These are phyloP conservation scores for Vipera ursinii DNA, from an alignment of 2,797 vertebrate genomes.

Conservation along the genomic window DNA sequence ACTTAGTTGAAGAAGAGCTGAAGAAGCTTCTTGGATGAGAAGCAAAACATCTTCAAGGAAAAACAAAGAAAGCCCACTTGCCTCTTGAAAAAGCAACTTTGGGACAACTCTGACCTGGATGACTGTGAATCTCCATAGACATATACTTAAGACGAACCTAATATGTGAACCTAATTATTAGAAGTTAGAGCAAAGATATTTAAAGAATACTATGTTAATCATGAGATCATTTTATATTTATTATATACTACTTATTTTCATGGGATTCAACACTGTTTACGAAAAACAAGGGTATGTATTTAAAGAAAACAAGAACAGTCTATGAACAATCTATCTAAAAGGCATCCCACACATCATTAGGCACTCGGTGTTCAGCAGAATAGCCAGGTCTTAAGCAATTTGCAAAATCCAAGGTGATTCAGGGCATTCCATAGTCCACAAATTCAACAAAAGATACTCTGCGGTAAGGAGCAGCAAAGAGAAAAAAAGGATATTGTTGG, in stretches of 20 bases:
- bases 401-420: background rate
- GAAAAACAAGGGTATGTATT: background rate
- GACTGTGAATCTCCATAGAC: background rate
- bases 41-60: background rate
- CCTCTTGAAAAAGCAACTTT: background rate
- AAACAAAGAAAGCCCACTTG: background rate
- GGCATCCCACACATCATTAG: background rate
- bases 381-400: background rate
- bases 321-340: background rate
- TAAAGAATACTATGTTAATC: background rate
- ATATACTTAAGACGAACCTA: background rate
- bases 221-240: background rate
- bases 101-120: background rate
- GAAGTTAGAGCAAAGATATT: background rate
- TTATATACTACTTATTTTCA: background rate
- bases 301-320: background rate
- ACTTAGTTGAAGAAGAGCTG: too few species aligned
- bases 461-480: background rate
- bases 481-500: background rate
- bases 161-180: background rate
- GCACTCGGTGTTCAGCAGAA: background rate
- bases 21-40: background rate
- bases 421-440: background rate
- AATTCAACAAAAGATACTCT: background rate
- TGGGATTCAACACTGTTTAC: background rate